A percentile compares a stretch with the other conserved stretches of the same genome.
Conservation (phyloP, 1,140 invertebrate genomes). For the Yoshiicerus persimilis region DNA sequence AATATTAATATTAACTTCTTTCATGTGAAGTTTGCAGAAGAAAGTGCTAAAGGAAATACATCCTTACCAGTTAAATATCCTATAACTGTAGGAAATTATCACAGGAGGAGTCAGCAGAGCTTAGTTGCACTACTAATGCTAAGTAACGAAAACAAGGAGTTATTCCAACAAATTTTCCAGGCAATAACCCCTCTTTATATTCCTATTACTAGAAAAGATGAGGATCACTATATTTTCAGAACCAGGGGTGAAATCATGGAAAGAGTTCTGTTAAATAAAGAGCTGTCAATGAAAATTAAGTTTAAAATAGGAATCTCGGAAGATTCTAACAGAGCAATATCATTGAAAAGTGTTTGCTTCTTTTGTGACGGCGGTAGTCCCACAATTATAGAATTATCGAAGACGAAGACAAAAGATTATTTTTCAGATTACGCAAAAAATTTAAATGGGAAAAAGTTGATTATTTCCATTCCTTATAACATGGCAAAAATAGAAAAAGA, state of each 20-base stretch:
- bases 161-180: not conserved
- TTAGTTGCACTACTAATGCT: not conserved
- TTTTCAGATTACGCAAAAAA: not conserved
- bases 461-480: not conserved
- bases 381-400: not conserved
- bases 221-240: conserved; percentile 33
- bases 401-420: not conserved
- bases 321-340: not conserved
- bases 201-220: conserved; percentile 35
- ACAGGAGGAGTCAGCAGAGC: not conserved
- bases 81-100: conserved; percentile 21
- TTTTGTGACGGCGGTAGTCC: not conserved
- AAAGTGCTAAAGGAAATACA: not conserved
- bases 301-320: conserved; percentile 28
- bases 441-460: conserved; percentile 18
- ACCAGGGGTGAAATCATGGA: not conserved
- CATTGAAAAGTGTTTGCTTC: not conserved
- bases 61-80: not conserved
- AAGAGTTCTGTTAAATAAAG: not conserved
- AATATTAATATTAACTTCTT: not conserved
- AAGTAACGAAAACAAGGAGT: not conserved
- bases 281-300: conserved; percentile 29
- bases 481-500: not conserved
- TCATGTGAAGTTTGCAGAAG: not conserved
- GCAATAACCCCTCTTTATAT: conserved; percentile 30